Percentiles rank a stretch among this genome's conserved stretches.
Conservation (phyloP, 2,888 invertebrate species). For the Eupithecia insigniata region DNA sequence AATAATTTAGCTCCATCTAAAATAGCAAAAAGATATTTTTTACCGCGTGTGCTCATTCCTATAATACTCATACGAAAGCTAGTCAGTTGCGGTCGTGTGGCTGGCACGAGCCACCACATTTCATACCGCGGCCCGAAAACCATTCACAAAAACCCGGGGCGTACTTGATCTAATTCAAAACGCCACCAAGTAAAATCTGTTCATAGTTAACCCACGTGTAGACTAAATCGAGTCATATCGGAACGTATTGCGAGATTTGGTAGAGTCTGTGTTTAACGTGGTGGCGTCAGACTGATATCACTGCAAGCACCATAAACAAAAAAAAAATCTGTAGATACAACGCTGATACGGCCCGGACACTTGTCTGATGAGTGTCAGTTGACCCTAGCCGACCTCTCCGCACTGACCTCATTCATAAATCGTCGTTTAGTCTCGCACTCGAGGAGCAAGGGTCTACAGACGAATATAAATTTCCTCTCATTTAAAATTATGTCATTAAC, state of each 20-base stretch:
- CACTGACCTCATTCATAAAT: slow-evolving; percentile 82
- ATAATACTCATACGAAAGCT: slow-evolving; percentile 1
- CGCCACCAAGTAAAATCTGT: not conserved
- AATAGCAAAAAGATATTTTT: not conserved
- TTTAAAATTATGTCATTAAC: slow-evolving; percentile 42
- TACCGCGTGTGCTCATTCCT: not conserved
- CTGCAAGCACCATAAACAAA: not conserved
- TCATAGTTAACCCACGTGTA: not conserved
- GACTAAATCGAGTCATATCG: not conserved
- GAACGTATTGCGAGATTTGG: not conserved
- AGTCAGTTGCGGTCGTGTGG: slow-evolving; percentile 58
- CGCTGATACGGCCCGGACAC: slow-evolving; percentile 20
- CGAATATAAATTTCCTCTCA: slow-evolving; percentile 56
- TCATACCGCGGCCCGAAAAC: slow-evolving; percentile 1
- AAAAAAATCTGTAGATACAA: not conserved
- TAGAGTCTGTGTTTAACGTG: not conserved
- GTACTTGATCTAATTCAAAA: slow-evolving; percentile 6
- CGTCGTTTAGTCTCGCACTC: slow-evolving; percentile 74
- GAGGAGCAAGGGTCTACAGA: slow-evolving; percentile 67
- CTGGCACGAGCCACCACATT: slow-evolving; percentile 62
- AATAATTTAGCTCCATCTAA: not conserved
- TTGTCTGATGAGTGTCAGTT: slow-evolving; percentile 17
- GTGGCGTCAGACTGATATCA: not conserved
- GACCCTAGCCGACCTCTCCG: slow-evolving; percentile 60
- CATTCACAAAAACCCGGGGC: slow-evolving; percentile 20